Evolutionary conservation across 2,797 vertebrate species (phyloP).

Genomic region (Acipenser oxyrinchus): DNA sequence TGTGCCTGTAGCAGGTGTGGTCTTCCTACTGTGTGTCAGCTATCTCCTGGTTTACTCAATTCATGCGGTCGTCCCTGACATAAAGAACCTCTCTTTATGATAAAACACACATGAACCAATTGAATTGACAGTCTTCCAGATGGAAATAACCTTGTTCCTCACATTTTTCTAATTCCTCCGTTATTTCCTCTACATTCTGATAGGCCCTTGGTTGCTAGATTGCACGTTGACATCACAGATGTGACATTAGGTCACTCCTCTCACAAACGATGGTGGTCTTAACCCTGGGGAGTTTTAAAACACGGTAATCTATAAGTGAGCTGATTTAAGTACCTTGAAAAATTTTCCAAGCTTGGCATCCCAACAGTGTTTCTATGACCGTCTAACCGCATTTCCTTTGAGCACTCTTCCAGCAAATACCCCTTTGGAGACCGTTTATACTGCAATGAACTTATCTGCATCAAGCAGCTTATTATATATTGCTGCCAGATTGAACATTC

Average conservation of each 20-base stretch:
- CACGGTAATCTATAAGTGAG: constrained; percentile 21
- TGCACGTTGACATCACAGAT: constrained; percentile 23
- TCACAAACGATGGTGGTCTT: constrained; percentile 8
- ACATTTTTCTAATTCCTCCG: constrained; percentile 43
- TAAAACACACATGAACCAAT: constrained; percentile 33
- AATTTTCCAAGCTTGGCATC: constrained; percentile 5
- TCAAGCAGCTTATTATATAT: too few relatives aligned
- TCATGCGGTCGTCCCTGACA: constrained; percentile 47
- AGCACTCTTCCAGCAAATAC: too few relatives aligned
- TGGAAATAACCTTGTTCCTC: constrained; percentile 64
- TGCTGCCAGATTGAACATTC: too few relatives aligned
- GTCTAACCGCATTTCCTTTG: too few relatives aligned
- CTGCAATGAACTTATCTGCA: too few relatives aligned
- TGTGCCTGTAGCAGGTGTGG: constrained; percentile 62
- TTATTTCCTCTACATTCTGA: constrained; percentile 24
- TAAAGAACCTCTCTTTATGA: constrained; percentile 21
- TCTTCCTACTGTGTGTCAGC: constrained; percentile 33
- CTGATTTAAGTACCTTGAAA: background rate
- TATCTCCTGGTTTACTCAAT: constrained; percentile 25
- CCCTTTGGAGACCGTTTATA: too few relatives aligned
- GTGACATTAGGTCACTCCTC: constrained; percentile 10
- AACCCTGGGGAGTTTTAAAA: constrained; percentile 46
- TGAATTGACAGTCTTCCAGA: constrained; percentile 31
- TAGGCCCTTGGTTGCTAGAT: constrained; percentile 26
- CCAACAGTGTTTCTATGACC: background rate